Percentiles rank a stretch among this genome's conserved stretches.
Evolutionary conservation across 2,797 vertebrate genomes (phyloP).

Genomic region (Phrynocephalus guinanensis): DNA sequence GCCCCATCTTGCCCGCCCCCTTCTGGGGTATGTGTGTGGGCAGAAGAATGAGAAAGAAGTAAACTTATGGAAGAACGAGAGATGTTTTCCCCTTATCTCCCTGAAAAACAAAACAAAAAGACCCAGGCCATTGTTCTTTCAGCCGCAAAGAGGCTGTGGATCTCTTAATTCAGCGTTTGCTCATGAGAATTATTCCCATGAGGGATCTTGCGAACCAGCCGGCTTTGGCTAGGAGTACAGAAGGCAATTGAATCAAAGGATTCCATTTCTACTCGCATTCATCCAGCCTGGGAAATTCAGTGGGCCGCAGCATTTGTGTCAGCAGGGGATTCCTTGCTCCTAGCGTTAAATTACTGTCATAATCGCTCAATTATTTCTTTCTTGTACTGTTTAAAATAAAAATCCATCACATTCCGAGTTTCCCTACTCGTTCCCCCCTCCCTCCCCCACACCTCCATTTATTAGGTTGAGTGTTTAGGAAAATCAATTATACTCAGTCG

Average conservation of each 20-base stretch:
- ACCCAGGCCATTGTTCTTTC: conserved; percentile 66
- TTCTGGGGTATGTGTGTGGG: conserved; percentile 37
- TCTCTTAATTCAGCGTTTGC: conserved; percentile 82
- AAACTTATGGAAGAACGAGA: conserved; percentile 60
- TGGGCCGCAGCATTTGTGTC: conserved; percentile 85
- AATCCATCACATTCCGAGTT: conserved; percentile 86
- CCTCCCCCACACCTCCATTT: conserved; percentile 73
- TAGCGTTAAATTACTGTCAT: conserved; percentile 91
- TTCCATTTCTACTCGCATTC: conserved; percentile 85
- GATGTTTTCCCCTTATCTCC: too few relatives aligned
- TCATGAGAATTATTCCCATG: conserved; percentile 81
- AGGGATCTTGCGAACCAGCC: conserved; percentile 82
- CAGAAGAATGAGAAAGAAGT: background rate
- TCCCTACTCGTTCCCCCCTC: conserved; percentile 59
- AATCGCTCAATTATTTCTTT: conserved; percentile 90
- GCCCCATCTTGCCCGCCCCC: conserved; percentile 18
- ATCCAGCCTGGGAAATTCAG: conserved; percentile 87
- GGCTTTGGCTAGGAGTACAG: conserved; percentile 82
- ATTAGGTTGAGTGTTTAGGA: conserved; percentile 90
- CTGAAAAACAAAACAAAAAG: conserved; percentile 43
- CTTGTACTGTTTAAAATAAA: conserved; percentile 90
- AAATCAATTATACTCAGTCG: conserved; percentile 87
- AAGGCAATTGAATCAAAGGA: conserved; percentile 88
- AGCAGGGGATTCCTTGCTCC: conserved; percentile 88
- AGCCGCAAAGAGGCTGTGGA: conserved; percentile 72